These are phyloP conservation scores for Ptilorrhoa leucosticta DNA, from an alignment of 2,113 vertebrate genomes.

Conservation along the genomic window DNA sequence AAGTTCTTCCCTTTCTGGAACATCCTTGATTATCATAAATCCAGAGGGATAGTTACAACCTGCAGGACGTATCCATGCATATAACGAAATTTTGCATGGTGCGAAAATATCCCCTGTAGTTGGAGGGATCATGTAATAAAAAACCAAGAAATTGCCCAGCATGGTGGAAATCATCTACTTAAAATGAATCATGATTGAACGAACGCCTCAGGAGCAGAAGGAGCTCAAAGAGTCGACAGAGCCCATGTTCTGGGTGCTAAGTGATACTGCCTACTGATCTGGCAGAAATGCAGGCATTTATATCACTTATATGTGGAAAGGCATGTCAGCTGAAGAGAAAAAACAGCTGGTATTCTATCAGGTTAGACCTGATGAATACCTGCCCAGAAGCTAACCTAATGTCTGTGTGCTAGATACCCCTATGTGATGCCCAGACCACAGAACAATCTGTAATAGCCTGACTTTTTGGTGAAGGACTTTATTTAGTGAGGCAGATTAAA, in stretches of 20 bases:
- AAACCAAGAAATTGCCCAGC: background rate
- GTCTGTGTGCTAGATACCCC: background rate
- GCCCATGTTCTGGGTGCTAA: background rate
- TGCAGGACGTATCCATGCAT: background rate
- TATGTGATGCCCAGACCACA: background rate
- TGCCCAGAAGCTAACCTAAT: background rate
- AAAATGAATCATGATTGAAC: background rate
- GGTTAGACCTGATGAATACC: background rate
- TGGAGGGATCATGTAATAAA: background rate
- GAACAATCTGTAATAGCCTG: background rate
- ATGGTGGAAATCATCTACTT: conserved; percentile 12
- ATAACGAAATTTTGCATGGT: background rate
- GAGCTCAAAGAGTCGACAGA: background rate
- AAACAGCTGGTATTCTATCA: background rate
- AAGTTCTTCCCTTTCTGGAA: conserved; percentile 3
- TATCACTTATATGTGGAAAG: background rate
- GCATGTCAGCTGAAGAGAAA: background rate
- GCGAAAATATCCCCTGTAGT: background rate
- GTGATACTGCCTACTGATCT: background rate
- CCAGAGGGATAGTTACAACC: background rate
- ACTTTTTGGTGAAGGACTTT: background rate
- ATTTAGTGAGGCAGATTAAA: background rate
- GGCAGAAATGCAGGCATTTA: background rate
- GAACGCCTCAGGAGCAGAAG: background rate
- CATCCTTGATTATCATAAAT: background rate